phyloP scores from a whole-genome alignment of 2,888 invertebrate species.

The Prostheceraeus crozeri region DNA sequence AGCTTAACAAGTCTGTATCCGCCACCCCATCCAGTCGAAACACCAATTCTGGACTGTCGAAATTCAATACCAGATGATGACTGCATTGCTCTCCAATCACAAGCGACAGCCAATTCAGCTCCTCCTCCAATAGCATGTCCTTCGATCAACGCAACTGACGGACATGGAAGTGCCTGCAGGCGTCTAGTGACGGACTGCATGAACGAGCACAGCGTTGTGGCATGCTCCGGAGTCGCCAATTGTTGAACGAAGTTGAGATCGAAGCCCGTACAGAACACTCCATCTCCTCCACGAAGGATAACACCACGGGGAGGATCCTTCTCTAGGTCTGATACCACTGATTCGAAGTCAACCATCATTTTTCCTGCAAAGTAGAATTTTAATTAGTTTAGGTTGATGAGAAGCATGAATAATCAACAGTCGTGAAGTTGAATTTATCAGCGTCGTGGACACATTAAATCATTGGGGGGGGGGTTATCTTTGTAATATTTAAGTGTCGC shows the following conservation, averaged over 20 bases:
- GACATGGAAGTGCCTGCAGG: slow-evolving; percentile 58
- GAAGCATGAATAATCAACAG: too few species aligned
- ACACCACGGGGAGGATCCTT: slow-evolving; percentile 46
- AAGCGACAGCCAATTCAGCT: slow-evolving; percentile 59
- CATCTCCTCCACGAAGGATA: slow-evolving; percentile 57
- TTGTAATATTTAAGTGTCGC: too few species aligned
- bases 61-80: slow-evolving; percentile 56
- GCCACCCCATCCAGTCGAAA: slow-evolving; percentile 61
- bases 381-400: too few species aligned
- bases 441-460: too few species aligned
- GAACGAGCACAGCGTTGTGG: slow-evolving; percentile 56
- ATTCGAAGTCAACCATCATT: too few species aligned
- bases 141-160: slow-evolving; percentile 59
- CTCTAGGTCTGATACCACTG: too few species aligned
- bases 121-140: slow-evolving; percentile 61
- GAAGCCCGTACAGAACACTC: slow-evolving; percentile 61
- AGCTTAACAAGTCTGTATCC: slow-evolving; percentile 57
- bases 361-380: too few species aligned
- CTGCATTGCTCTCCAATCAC: slow-evolving; percentile 59
- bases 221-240: slow-evolving; percentile 49
- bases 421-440: too few species aligned
- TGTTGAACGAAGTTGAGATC: slow-evolving; percentile 53
- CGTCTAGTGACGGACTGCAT: slow-evolving; percentile 58
- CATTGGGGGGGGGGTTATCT: too few species aligned
- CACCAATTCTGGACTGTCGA: slow-evolving; percentile 59